Percentiles rank a stretch among this genome's conserved stretches.
phyloP scores from a whole-genome alignment of 2,797 vertebrate genomes.

The Okamejei kenojei region DNA sequence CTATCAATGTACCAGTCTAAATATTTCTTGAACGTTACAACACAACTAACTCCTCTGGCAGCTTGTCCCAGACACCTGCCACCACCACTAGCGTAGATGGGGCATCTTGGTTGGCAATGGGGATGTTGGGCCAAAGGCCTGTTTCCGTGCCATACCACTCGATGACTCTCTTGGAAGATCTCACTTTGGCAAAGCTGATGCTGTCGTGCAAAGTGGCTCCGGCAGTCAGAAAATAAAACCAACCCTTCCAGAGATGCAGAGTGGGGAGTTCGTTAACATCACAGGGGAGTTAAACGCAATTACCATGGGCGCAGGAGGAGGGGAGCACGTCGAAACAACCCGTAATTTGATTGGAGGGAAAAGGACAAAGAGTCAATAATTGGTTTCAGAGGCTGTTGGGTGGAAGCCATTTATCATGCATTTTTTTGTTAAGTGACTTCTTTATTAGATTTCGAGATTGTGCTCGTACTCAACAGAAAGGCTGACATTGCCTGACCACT shows the following conservation, averaged over 20 bases:
- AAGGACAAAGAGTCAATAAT: constrained; percentile 1
- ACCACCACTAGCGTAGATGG: too few relatives aligned
- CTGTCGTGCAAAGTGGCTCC: neutral
- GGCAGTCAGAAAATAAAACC: neutral
- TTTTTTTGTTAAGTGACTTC: neutral
- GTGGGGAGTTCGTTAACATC: neutral
- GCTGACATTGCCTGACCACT: too few relatives aligned
- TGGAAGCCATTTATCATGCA: constrained; percentile 18
- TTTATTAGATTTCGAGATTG: constrained; percentile 2
- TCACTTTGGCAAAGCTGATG: neutral
- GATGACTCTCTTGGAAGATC: too few relatives aligned
- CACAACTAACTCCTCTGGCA: too few relatives aligned
- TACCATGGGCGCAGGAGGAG: neutral
- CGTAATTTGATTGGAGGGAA: constrained; percentile 7
- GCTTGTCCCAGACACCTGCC: too few relatives aligned
- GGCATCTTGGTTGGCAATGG: too few relatives aligned
- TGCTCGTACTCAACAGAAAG: neutral
- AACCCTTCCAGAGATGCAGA: neutral
- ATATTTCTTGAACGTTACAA: too few relatives aligned
- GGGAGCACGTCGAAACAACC: neutral
- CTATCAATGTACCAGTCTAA: too few relatives aligned
- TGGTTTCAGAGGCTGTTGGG: neutral
- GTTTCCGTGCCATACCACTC: too few relatives aligned
- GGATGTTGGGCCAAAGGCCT: too few relatives aligned
- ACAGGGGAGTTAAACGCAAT: neutral